Conservation (phyloP, 2,888 invertebrate genomes). For the Vannuccia rotundouncinata region DNA sequence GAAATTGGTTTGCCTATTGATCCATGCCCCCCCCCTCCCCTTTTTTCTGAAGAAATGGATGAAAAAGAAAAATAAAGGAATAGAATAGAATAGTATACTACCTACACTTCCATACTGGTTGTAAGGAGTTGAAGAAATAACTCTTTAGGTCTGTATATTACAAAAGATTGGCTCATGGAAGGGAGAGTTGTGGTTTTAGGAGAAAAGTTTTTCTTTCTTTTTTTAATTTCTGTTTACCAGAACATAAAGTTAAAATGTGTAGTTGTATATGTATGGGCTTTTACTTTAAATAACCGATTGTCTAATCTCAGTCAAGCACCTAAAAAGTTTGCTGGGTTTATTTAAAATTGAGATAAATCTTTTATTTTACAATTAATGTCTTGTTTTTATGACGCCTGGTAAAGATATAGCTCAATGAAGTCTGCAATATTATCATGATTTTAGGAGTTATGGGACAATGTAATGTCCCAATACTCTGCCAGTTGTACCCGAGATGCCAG, state of each 20-base stretch:
- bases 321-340: not conserved
- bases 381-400: too few species aligned
- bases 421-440: too few species aligned
- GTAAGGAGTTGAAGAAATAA: not conserved
- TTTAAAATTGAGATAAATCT: not conserved
- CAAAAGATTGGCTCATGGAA: too few species aligned
- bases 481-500: not conserved
- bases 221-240: too few species aligned
- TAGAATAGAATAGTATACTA: not conserved
- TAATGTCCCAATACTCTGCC: not conserved
- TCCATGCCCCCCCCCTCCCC: not conserved
- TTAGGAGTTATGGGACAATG: not conserved
- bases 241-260: too few species aligned
- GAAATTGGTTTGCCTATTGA: constrained; percentile 18
- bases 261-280: too few species aligned
- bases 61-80: not conserved
- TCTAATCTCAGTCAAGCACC: not conserved
- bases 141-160: too few species aligned
- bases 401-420: too few species aligned
- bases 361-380: too few species aligned
- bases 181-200: too few species aligned
- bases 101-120: not conserved
- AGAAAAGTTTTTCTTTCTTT: too few species aligned
- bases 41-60: not conserved
- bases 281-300: too few species aligned